Conservation (phyloP, 2,888 invertebrate genomes). For the Limnephilus auricula region DNA sequence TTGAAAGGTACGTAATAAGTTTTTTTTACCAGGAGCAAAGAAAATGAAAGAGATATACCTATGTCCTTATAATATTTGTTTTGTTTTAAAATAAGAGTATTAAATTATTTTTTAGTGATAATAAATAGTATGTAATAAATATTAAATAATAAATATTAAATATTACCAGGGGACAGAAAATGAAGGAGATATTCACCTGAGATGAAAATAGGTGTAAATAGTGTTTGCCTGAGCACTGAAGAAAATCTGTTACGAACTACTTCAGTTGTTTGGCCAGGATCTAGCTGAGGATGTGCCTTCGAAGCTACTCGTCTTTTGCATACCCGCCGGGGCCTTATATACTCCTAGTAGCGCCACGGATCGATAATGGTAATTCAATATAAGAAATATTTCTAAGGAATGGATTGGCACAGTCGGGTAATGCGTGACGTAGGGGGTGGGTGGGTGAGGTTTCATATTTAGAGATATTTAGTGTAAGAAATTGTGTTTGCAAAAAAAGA, state of each 20-base stretch:
- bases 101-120: too few species aligned
- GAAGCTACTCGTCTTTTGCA: slow-evolving; percentile 60
- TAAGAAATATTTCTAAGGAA: background rate
- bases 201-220: slow-evolving; percentile 52
- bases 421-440: background rate
- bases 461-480: background rate
- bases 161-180: background rate
- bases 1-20: too few species aligned
- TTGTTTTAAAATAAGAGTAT: too few species aligned
- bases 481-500: too few species aligned
- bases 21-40: too few species aligned
- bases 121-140: background rate
- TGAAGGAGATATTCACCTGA: slow-evolving; percentile 55
- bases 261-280: slow-evolving; percentile 70
- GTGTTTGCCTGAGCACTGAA: slow-evolving; percentile 70
- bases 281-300: slow-evolving; percentile 59
- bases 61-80: too few species aligned
- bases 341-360: slow-evolving; percentile 33
- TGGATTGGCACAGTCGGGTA: background rate
- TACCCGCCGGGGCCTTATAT: slow-evolving; percentile 55
- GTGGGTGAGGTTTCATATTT: background rate
- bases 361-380: slow-evolving; percentile 64
- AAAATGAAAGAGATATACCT: too few species aligned
- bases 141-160: too few species aligned
- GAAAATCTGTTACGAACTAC: slow-evolving; percentile 79